Evolutionary conservation across 2,113 vertebrate genomes (phyloP).

Genomic region (Grus americana): DNA sequence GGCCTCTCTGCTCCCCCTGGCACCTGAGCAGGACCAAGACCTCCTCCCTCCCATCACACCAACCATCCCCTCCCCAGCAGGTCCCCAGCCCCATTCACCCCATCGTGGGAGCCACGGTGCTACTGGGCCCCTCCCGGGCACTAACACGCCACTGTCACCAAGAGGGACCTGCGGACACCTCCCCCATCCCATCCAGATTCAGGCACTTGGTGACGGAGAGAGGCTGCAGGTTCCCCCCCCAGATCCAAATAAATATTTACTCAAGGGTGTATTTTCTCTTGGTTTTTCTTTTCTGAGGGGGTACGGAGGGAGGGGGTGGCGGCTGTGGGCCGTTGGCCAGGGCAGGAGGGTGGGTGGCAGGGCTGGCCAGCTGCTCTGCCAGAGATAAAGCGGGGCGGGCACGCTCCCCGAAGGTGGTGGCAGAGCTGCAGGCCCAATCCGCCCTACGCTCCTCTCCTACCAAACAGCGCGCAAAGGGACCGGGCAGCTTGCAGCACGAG

Average conservation of each 20-base stretch:
- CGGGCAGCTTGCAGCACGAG: rapidly evolving
- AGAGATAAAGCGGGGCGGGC: rapidly evolving
- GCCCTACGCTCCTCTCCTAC: rapidly evolving
- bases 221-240: not conserved
- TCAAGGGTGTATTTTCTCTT: not conserved
- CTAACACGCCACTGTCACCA: not conserved
- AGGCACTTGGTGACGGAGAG: rapidly evolving
- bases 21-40: not conserved
- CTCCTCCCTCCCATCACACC: not conserved
- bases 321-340: not conserved
- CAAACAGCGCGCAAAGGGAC: rapidly evolving
- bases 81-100: not conserved
- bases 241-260: not conserved
- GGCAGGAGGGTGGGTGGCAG: not conserved
- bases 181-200: not conserved
- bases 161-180: not conserved
- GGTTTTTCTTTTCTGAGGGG: not conserved
- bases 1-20: not conserved
- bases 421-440: not conserved
- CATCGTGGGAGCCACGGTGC: not conserved
- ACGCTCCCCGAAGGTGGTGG: rapidly evolving
- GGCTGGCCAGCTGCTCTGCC: not conserved
- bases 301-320: rapidly evolving
- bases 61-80: not conserved
- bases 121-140: not conserved